Evolutionary conservation across 2,113 vertebrate species (phyloP).

Genomic region (Bettongia penicillata): DNA sequence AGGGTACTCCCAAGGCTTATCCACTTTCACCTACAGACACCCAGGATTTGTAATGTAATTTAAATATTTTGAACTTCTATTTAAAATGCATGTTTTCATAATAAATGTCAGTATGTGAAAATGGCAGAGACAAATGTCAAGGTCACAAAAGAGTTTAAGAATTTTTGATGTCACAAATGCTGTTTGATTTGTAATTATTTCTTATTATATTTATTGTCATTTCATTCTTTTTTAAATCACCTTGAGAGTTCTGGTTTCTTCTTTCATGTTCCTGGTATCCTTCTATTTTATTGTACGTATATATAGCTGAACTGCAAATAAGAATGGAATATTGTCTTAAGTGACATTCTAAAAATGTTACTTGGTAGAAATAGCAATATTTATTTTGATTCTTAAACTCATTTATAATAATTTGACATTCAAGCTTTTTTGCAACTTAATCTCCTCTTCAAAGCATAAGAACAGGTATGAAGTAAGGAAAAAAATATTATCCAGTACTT

Average conservation of each 20-base stretch:
- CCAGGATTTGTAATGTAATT: constrained; percentile 33
- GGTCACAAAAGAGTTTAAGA: constrained; percentile 51
- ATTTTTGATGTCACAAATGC: constrained; percentile 53
- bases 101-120: constrained; percentile 62
- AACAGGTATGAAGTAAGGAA: background rate
- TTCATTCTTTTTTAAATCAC: constrained; percentile 51
- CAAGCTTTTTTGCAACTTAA: background rate
- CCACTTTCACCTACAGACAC: background rate
- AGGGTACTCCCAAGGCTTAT: background rate
- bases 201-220: constrained; percentile 55
- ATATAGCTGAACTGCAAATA: background rate
- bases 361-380: background rate
- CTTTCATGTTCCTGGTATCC: constrained; percentile 37
- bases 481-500: background rate
- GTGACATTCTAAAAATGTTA: background rate
- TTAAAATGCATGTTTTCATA: constrained; percentile 50
- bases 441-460: background rate
- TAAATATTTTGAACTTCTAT: constrained; percentile 1
- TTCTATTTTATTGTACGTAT: constrained; percentile 5
- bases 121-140: constrained; percentile 44
- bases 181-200: constrained; percentile 66
- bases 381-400: constrained; percentile 31
- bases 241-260: constrained; percentile 48
- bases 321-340: constrained; percentile 12
- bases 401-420: background rate